Base-by-base conservation (phyloP, 1,140 invertebrate genomes). In the Heliconius melpomene region DNA sequence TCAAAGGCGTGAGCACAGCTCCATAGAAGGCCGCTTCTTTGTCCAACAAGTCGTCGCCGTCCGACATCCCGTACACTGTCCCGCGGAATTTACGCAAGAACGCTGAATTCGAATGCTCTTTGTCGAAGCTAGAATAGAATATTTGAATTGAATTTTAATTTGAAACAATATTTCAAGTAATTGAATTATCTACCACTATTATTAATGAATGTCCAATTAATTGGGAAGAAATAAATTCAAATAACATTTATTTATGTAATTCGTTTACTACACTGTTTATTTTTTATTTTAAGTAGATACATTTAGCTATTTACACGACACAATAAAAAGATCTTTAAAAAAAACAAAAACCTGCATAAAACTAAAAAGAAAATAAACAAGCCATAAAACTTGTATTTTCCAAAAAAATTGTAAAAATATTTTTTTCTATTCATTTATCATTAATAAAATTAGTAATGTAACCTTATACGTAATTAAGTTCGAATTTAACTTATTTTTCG, bases 11-110 rank as follows among this genome's bases (percentile, higher is more conserved):
- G 7, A 94, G 82, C 2, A 89, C 86, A 0, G 89, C 82, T 0
- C 91, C 88, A 76, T 92, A 91, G 81, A 87, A 89, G 0, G 91
- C 89, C 0, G 88, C 91, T 66, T 92, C 92, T 1, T 87, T 80
- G 74, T 94, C 92, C 52, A 92, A 75, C 6, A 86, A 73, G 23
- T 92, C 89, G 0, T 89, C 88, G 2, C 86, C 86, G 29, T 91
- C 87, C 0, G 90, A 86, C 87, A 94, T 88, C 0, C 81, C 80
- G 79, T 90, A 87, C 1, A 94, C 82, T 0, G 89, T 89, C 0
- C 83, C 87, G 3, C 91, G 87, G 46, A 80, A 89, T 76, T 92
- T 92, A 74, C 89, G 90, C 0, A 93, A 82, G 52, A 94, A 91
- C 3, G 82, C 90, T 0, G 83, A 85, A 38, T 93, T 92, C 11